phyloP scores from a whole-genome alignment of 2,888 invertebrate species.

The Oligia fasciuncula region DNA sequence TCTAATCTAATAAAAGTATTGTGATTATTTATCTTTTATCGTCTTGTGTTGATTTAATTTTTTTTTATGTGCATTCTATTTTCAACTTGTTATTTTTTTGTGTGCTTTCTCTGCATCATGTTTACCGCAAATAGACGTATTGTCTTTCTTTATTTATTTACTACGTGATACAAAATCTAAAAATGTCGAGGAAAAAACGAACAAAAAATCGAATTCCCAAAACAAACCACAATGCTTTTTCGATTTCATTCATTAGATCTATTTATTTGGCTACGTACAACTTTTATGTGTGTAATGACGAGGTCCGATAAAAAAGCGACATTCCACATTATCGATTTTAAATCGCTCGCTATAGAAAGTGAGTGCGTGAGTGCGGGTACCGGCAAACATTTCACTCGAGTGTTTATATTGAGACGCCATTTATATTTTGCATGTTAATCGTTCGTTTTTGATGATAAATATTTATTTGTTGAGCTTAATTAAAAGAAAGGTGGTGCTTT shows the following conservation, averaged over 20 bases:
- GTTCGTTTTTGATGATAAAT: slow-evolving; percentile 48
- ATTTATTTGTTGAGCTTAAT: slow-evolving; percentile 46
- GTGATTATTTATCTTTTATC: background rate
- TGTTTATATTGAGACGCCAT: slow-evolving; percentile 63
- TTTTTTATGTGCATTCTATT: too few species aligned
- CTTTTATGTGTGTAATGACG: slow-evolving; percentile 38
- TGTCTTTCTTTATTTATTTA: background rate
- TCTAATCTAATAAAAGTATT: background rate
- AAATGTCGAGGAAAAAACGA: background rate
- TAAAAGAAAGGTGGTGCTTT: slow-evolving; percentile 10
- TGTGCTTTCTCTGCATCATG: background rate
- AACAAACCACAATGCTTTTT: slow-evolving; percentile 36
- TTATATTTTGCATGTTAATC: slow-evolving; percentile 63
- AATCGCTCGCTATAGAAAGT: slow-evolving; percentile 78
- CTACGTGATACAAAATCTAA: background rate
- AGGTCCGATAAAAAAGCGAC: slow-evolving; percentile 53
- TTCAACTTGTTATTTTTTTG: background rate
- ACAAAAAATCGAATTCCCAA: background rate
- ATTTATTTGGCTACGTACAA: slow-evolving; percentile 22
- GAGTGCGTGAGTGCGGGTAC: slow-evolving; percentile 71
- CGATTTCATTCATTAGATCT: slow-evolving; percentile 27
- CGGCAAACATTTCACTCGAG: slow-evolving; percentile 63
- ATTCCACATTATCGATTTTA: slow-evolving; percentile 67
- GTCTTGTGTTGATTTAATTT: too few species aligned
- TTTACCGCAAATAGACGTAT: background rate